Percentiles rank a stretch among this genome's conserved stretches.
Evolutionary conservation across 2,797 vertebrate genomes (phyloP).

Genomic region (Thalassophryne amazonica): DNA sequence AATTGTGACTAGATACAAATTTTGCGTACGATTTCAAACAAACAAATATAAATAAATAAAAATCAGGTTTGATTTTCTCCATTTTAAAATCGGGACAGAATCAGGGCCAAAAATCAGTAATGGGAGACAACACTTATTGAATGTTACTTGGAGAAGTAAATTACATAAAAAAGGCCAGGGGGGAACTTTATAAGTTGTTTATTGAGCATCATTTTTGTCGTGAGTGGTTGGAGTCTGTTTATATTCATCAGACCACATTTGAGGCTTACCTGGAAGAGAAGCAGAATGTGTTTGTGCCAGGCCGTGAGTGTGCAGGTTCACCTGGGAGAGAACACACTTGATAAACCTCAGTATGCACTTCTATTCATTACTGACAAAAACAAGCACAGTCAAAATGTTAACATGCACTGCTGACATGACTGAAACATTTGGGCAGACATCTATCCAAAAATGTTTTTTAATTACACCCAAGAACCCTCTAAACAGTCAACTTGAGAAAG

Average conservation of each 20-base stretch:
- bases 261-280: slow-evolving; percentile 82
- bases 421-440: too few species aligned
- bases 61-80: too few species aligned
- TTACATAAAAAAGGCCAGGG: not conserved
- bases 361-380: not conserved
- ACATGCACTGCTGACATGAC: not conserved
- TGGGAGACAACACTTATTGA: not conserved
- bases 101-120: too few species aligned
- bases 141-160: not conserved
- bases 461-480: too few species aligned
- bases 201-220: not conserved
- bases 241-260: not conserved
- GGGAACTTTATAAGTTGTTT: not conserved
- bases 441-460: too few species aligned
- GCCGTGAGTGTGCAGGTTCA: slow-evolving; percentile 78
- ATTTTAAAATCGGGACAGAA: too few species aligned
- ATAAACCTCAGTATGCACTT: slow-evolving; percentile 17
- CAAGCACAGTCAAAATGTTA: not conserved
- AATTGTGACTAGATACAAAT: too few species aligned
- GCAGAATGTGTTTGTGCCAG: slow-evolving; percentile 82
- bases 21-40: too few species aligned
- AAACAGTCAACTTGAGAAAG: too few species aligned
- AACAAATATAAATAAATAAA: too few species aligned
- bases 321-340: slow-evolving; percentile 65
- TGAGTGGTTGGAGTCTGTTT: not conserved